Base-by-base conservation (phyloP, 1,140 invertebrate genomes). In the Formica exsecta region DNA sequence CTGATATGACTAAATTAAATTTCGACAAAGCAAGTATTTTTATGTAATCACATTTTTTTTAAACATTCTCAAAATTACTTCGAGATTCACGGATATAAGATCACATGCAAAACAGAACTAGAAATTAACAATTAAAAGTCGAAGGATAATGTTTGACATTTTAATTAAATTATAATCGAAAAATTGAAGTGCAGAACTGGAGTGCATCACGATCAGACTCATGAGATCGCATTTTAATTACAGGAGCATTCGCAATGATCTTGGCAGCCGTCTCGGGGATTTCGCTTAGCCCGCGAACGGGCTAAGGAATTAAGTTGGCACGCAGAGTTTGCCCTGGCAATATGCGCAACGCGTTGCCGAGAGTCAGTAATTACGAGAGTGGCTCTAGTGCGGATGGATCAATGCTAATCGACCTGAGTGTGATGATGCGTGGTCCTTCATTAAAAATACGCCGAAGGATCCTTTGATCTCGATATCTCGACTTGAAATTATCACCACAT, bases 181-280 rank as follows among this genome's bases (percentile, higher is more conserved):
- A 13, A 71, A 73, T 81, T 13, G 25, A 7, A 41, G 19, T 29
- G 44, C 68, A 66, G 19, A n/a, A 48, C 13, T 13, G 11, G 11
- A 38, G 38, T 57, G 16, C n/a, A 74, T 16, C 13, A 9, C 22
- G 4, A 51, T 19, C 25, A 54, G 29, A 59, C 3, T 22, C 16
- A 38, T 5, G 38, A 64, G n/a, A 86, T 90, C 75, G 89, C 80
- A 85, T 85, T 83, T 90, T 87, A 89, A 91, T 91, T 90, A 90
- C 65, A 41, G 57, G 32, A 70, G 41, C 32, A 25, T 61, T 86
- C 11, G 57, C 54, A 64, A 86, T 86, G 66, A 86, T 64, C 71
- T 89, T 84, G 51, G n/a, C 41, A n/a, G 16, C 54, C 11, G 19
- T 11, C 61, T 64, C 66, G 59, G 22, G 86, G 74, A 25, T 84